A percentile compares a stretch with the other conserved stretches of the same genome.
Conservation (phyloP, 2,888 invertebrate species). For the Ischnura elegans region DNA sequence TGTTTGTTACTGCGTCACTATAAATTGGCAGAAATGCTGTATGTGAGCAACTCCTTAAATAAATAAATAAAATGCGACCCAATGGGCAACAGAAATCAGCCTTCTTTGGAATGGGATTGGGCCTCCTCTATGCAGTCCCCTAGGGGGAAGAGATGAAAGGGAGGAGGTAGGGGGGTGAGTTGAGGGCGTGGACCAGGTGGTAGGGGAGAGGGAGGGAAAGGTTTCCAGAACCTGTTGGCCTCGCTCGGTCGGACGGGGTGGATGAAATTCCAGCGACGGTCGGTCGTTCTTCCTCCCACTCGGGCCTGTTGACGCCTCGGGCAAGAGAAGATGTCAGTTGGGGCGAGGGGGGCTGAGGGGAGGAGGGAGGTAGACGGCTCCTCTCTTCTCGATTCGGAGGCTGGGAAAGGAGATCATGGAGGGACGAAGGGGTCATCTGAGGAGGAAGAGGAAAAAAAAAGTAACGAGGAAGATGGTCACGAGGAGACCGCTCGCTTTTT, state of each 20-base stretch:
- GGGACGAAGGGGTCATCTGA: slow-evolving; percentile 1
- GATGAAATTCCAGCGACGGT: slow-evolving; percentile 59
- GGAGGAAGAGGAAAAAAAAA: neutral
- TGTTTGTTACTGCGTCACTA: too few species aligned
- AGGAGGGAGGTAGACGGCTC: neutral
- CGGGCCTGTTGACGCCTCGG: slow-evolving; percentile 53
- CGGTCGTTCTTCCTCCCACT: neutral
- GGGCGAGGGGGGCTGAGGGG: neutral
- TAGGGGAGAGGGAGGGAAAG: neutral
- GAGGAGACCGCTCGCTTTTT: neutral
- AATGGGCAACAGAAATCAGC: too few species aligned
- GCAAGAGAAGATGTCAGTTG: neutral
- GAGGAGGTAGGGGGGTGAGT: neutral
- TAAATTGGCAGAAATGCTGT: too few species aligned
- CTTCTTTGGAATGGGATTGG: too few species aligned
- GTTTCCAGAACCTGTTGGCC: slow-evolving; percentile 54
- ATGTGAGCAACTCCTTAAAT: too few species aligned
- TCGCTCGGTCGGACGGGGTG: neutral
- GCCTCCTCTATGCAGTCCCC: too few species aligned
- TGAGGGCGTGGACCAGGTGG: neutral
- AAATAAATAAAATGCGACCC: too few species aligned
- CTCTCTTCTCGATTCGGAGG: neutral
- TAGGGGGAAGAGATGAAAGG: neutral
- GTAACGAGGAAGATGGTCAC: neutral
- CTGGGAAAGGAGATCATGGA: neutral